These are phyloP conservation scores for Steatornis caripensis DNA, from an alignment of 2,113 vertebrate species.

Conservation along the genomic window DNA sequence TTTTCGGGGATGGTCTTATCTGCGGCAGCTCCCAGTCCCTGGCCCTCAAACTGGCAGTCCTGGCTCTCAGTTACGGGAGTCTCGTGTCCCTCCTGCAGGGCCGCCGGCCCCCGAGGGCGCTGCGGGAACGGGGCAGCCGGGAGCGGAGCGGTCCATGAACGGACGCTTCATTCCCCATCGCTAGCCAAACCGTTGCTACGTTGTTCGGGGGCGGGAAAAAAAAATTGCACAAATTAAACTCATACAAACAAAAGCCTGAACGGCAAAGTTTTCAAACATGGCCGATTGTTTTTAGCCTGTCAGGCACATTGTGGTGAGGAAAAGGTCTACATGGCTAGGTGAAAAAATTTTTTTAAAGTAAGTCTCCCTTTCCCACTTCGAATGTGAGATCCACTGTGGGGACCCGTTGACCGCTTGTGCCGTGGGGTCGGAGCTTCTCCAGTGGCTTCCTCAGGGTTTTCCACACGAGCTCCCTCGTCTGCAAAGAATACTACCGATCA, in stretches of 20 bases:
- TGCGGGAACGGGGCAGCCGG: neutral
- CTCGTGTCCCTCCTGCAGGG: fast-evolving
- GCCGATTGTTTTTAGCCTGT: neutral
- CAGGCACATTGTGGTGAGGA: neutral
- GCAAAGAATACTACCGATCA: neutral
- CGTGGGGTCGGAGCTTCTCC: fast-evolving
- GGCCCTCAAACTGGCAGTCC: neutral
- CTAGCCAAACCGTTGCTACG: too few relatives aligned
- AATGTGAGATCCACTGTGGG: neutral
- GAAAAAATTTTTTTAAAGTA: neutral
- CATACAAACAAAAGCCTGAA: neutral
- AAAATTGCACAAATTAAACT: neutral
- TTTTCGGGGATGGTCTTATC: too few relatives aligned
- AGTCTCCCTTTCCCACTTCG: neutral
- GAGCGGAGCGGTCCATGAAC: fast-evolving
- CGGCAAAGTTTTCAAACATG: neutral
- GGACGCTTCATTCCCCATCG: fast-evolving
- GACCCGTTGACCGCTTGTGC: neutral
- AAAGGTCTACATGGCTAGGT: neutral
- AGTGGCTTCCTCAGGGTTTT: too few relatives aligned
- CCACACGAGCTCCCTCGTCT: neutral
- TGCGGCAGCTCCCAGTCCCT: neutral
- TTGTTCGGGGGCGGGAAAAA: fast-evolving
- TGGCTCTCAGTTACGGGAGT: too few relatives aligned
- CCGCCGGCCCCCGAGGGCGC: neutral